Evolutionary conservation across 2,113 vertebrate genomes (phyloP), one percentile per base, ranked within the genome.

Genomic region (Bothrops jararaca): DNA sequence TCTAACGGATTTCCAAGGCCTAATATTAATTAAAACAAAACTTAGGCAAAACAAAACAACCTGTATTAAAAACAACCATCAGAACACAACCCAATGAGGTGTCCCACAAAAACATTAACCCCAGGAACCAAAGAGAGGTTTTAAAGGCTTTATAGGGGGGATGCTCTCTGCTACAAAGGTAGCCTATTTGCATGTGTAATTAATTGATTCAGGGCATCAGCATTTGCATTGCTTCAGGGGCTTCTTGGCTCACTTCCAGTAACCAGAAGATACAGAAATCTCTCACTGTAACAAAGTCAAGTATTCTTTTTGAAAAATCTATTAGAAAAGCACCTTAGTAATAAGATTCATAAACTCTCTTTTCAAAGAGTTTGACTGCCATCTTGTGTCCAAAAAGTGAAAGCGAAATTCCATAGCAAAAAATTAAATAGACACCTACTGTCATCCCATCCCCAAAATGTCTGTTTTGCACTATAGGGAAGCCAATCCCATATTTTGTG

Each of bases 291-390:
- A 80, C 5, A 4, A 80, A 39, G 15, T 39, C 69, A 74, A 20
- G n/a, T 53, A 23, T 22, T 86, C n/a, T 54, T 18, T 89, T 90
- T 48, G 45, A 80, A 88, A 13, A n/a, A 34, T 58, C 11, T 45
- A 10, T 12, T 87, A n/a, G 48, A 23, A 39, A 23, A 87, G 15
- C 50, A 86, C 56, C 54, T 87, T 26, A 45, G 64, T 24, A 50
- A 10, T 85, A 42, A 86, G 60, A 80, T 18, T 58, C 26, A 45
- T 22, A 20, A 88, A 88, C 24, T 22, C 86, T 58, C 1, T 4
- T 91, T n/a, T 9, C 20, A 45, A 80, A 90, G 93, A 15, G 39
- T 54, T 90, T 52, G 90, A 50, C 91, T 92, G 91, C 91, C 93
- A 94, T 90, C 93, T 45, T 90, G 85, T 94, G 93, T 58, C 39